Evolutionary conservation across 2,113 vertebrate species (phyloP), one percentile per base, ranked within the genome.

Genomic region (Pomatostomus ruficeps): DNA sequence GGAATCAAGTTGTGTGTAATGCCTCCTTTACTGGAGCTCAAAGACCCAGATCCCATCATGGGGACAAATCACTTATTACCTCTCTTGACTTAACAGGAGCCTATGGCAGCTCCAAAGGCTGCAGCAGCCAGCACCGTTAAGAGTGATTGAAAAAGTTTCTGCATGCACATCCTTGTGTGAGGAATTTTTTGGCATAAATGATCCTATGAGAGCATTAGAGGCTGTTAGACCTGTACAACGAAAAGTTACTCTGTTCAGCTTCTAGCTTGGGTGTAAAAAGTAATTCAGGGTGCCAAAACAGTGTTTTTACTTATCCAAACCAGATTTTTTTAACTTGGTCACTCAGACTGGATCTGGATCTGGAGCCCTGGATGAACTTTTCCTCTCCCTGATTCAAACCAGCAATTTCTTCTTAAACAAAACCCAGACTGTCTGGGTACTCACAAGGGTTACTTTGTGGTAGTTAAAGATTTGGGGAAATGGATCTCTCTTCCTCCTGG

Each of bases 181-280:
- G 72, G 46, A 93, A 31, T 33, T 70, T 54, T n/a, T 55, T 90
- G 67, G 71, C 63, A 54, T 66, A 88, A 88, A 68, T 35, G 26
- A 3, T 58, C 38, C 46, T 90, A 14, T 3, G 7, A 76, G 71
- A 90, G 52, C 58, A 43, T 36, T 48, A 68, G 24, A 49, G 36
- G 52, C 52, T 78, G 23, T 67, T 72, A 89, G 84, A 59, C 38
- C 63, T 11, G 4, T 46, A 74, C 75, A 95, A 83, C 1, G 29
- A 94, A 80, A 94, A 88, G 29, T 92, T 58, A 88, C 33, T 74
- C 76, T 74, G 42, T 66, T 88, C 88, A 84, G 59, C 79, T 95
- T 90, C 91, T 93, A 88, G 43, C 72, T 92, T 93, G 88, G 94
- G 95, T 95, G 96, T 90, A 93, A 94, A 94, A 95, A 71, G 82